Base-by-base conservation (phyloP, 2,888 invertebrate species). In the Halocaridina rubra region DNA sequence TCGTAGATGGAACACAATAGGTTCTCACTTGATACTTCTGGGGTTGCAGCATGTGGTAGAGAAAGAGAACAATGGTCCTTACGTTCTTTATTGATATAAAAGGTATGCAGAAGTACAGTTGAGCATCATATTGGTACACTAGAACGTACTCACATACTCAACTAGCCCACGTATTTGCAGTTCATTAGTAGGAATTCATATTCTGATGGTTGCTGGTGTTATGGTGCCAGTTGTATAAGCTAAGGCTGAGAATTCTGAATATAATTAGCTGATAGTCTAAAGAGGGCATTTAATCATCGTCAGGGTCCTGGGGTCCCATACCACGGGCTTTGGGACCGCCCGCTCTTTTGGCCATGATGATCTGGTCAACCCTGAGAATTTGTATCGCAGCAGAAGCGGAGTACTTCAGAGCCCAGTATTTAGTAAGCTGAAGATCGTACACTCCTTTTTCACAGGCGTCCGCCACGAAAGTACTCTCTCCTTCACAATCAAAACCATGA, bases 341-440 rank as follows among this genome's bases (percentile, higher is more conserved):
- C 19, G 98, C 98, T 89, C 96, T 93, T 92, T 98, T 98, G 0
- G 98, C 97, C 98, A 98, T 98, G 89, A 99, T 98, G 89, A 99
- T 98, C 92, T 98, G 97, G 92, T 98, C 98, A 30, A 99, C 97
- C 91, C 96, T 95, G 32, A 99, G 93, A 89, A 98, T 79, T 64
- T 98, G 98, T 86, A 95, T 94, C 8, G 98, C 97, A 0, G 98
- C 97, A 87, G 95, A 94, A 0, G 97, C 96, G 0, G 99, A 98
- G 92, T 99, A 98, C 91, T 98, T 98, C 80, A 99, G 92, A 2
- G 95, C 98, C 98, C 98, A 99, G 90, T 94, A 93, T 91, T 99
- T 99, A 30, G 95, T 93, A 67, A 95, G 91, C 91, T 94, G 98
- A 84, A 97, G 92, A 93, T 98, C 98, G 78, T 95, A 92, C 88